phyloP scores from a whole-genome alignment of 1,140 invertebrate genomes.

The Diabrotica virgifera region DNA sequence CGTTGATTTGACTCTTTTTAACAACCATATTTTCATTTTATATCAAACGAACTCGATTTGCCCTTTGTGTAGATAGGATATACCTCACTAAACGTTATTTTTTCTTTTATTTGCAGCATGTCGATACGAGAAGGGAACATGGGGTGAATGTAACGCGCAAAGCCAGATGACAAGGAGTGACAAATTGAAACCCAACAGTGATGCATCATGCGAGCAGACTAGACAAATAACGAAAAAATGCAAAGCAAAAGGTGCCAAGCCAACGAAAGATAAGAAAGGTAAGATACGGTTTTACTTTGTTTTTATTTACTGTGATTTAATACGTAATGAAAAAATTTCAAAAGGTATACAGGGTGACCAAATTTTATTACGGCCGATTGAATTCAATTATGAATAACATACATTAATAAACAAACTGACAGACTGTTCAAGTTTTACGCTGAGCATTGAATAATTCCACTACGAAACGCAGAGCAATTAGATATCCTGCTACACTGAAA shows the following conservation, averaged over 20 bases:
- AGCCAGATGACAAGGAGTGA: constrained; percentile 69
- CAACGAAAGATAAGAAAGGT: constrained; percentile 54
- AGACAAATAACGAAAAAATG: constrained; percentile 71
- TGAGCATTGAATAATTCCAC: too few species aligned
- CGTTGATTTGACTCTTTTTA: too few species aligned
- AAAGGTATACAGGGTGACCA: constrained; percentile 8
- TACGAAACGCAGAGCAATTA: too few species aligned
- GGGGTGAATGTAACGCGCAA: constrained; percentile 66
- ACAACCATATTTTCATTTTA: too few species aligned
- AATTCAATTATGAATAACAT: constrained; percentile 20
- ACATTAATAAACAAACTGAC: constrained; percentile 12
- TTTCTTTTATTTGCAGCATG: constrained; percentile 56
- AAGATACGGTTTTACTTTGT: constrained; percentile 36
- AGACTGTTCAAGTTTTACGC: too few species aligned
- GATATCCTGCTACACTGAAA: too few species aligned
- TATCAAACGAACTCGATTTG: too few species aligned
- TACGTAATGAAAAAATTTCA: constrained; percentile 20
- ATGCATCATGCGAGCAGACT: constrained; percentile 68
- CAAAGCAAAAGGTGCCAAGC: constrained; percentile 67
- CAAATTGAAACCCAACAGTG: constrained; percentile 70
- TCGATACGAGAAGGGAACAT: constrained; percentile 73
- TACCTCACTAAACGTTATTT: too few species aligned
- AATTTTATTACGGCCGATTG: not conserved
- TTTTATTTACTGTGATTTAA: constrained; percentile 24
- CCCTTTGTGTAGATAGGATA: too few species aligned